Conservation (phyloP, 1,140 invertebrate species). For the Heliconius himera region DNA sequence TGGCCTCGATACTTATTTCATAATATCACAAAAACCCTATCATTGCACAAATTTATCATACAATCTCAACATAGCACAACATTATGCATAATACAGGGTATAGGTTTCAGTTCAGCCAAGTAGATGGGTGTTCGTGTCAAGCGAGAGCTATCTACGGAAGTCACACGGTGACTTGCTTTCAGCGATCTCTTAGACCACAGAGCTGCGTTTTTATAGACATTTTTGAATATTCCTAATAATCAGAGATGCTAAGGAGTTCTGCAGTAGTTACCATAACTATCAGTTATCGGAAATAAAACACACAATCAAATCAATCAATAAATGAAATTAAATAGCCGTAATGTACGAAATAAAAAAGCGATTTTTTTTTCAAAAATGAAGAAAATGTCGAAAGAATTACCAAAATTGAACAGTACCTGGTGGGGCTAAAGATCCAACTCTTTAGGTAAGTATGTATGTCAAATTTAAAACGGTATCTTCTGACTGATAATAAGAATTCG, state of each 20-base stretch:
- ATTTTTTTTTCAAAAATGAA: no score
- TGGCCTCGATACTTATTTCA: background rate
- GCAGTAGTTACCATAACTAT: no score
- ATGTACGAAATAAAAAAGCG: no score
- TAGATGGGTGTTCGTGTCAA: slow-evolving; percentile 44
- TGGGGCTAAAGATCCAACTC: no score
- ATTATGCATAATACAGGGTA: slow-evolving; percentile 14
- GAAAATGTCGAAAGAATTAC: no score
- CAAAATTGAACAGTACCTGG: no score
- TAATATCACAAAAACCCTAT: background rate
- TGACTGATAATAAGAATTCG: no score
- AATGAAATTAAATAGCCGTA: no score
- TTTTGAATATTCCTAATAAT: background rate
- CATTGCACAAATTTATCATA: background rate
- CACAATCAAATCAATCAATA: no score
- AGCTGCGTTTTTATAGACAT: slow-evolving; percentile 31
- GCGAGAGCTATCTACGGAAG: slow-evolving; percentile 49
- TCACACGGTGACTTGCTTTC: slow-evolving; percentile 52
- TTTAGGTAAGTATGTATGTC: no score
- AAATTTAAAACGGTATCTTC: no score
- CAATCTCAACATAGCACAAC: background rate
- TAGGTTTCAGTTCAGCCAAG: slow-evolving; percentile 25
- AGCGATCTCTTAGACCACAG: slow-evolving; percentile 45
- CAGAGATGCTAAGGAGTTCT: background rate
- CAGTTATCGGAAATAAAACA: no score